These are phyloP conservation scores for Myotis pilosus DNA, from an alignment of 2,797 vertebrate species.

Conservation along the genomic window DNA sequence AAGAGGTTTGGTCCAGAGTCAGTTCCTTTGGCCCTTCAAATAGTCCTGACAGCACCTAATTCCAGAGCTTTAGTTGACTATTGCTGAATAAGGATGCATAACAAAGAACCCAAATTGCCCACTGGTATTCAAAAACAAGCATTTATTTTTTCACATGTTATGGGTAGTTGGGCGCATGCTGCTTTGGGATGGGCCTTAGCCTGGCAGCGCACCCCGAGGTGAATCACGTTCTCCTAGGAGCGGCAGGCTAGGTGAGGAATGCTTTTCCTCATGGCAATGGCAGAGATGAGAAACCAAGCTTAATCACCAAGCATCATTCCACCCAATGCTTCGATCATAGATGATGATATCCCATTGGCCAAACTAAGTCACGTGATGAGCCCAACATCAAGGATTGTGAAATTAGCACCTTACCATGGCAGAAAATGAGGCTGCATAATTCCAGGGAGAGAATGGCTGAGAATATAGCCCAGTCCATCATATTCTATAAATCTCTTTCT, in stretches of 20 bases:
- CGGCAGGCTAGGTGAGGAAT: accelerated
- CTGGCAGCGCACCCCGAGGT: background rate
- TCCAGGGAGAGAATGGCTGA: background rate
- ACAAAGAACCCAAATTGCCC: background rate
- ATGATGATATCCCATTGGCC: background rate
- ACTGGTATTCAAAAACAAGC: background rate
- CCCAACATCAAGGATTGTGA: background rate
- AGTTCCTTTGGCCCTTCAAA: background rate
- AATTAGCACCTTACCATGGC: background rate
- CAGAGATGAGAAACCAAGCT: background rate
- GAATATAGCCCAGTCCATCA: background rate
- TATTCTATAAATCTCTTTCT: background rate
- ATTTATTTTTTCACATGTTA: background rate
- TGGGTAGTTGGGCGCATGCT: background rate
- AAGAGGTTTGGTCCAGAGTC: background rate
- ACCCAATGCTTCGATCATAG: background rate
- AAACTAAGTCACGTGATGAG: background rate
- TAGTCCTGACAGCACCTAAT: background rate
- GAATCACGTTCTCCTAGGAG: background rate
- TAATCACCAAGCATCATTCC: background rate
- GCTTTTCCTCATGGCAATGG: background rate
- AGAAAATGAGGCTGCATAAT: background rate
- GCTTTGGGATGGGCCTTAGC: background rate
- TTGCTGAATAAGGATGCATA: background rate
- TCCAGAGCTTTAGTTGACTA: background rate